phyloP scores from a whole-genome alignment of 2,113 vertebrate species.

The Myrmecobius fasciatus region DNA sequence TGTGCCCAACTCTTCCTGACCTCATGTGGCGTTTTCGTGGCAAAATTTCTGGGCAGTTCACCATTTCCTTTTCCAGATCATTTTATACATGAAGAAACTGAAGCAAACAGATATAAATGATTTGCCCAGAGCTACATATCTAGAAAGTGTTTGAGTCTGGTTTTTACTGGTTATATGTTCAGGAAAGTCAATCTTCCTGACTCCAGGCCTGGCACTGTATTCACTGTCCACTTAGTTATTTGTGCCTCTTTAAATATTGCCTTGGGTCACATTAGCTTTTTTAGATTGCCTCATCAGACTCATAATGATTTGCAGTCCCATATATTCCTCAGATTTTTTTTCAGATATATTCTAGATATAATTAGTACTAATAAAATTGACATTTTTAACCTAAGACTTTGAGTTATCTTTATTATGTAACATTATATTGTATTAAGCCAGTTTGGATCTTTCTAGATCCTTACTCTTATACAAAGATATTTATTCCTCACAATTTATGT shows the following conservation, averaged over 20 bases:
- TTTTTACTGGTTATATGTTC: neutral
- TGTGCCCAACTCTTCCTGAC: neutral
- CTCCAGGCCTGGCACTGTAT: neutral
- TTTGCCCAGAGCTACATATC: neutral
- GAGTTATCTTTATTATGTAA: neutral
- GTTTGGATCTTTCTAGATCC: neutral
- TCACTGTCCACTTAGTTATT: neutral
- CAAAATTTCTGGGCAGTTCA: neutral
- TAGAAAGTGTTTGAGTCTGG: neutral
- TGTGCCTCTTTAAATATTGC: neutral
- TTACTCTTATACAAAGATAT: neutral
- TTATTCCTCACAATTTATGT: neutral
- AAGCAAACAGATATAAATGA: neutral
- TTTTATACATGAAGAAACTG: neutral
- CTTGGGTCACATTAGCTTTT: neutral
- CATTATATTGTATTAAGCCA: neutral
- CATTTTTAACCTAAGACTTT: neutral
- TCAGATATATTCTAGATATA: neutral
- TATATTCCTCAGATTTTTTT: neutral
- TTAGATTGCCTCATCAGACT: neutral
- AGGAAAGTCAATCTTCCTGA: neutral
- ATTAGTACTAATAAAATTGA: neutral
- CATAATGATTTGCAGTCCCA: neutral
- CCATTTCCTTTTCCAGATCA: neutral
- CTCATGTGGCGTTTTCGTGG: neutral